Conservation (phyloP, 2,888 invertebrate species). For the Auanema sp. region DNA sequence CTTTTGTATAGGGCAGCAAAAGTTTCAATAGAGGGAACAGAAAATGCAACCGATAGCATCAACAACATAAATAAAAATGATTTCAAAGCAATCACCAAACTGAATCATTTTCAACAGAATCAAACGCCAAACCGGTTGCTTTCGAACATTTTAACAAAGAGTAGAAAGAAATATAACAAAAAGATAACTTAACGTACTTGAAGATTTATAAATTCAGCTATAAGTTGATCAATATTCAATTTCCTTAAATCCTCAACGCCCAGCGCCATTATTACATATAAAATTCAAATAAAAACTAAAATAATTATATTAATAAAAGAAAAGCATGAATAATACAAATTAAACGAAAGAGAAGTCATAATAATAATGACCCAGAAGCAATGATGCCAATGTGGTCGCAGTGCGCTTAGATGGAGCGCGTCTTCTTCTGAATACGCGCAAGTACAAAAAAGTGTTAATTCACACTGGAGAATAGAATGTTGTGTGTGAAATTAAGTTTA, state of each 20-base stretch:
- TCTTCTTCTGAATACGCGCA: too few relatives aligned
- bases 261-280: neutral
- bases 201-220: constrained; percentile 4
- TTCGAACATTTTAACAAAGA: too few relatives aligned
- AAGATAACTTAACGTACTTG: constrained; percentile 7
- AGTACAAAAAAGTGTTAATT: too few relatives aligned
- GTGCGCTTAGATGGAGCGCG: too few relatives aligned
- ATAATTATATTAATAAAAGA: neutral
- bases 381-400: too few relatives aligned
- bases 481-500: too few relatives aligned
- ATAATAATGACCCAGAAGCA: neutral
- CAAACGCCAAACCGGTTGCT: neutral
- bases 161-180: neutral
- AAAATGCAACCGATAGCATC: neutral
- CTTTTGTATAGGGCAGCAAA: neutral
- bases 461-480: too few relatives aligned
- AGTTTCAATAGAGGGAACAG: neutral
- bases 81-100: neutral
- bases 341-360: neutral
- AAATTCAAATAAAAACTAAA: neutral
- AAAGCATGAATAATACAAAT: neutral
- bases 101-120: neutral
- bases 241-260: constrained; percentile 6
- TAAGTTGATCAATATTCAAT: constrained; percentile 8
- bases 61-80: neutral